These are phyloP conservation scores for Drosophila jambulina DNA, from an alignment of 1,140 invertebrate genomes.

Conservation along the genomic window DNA sequence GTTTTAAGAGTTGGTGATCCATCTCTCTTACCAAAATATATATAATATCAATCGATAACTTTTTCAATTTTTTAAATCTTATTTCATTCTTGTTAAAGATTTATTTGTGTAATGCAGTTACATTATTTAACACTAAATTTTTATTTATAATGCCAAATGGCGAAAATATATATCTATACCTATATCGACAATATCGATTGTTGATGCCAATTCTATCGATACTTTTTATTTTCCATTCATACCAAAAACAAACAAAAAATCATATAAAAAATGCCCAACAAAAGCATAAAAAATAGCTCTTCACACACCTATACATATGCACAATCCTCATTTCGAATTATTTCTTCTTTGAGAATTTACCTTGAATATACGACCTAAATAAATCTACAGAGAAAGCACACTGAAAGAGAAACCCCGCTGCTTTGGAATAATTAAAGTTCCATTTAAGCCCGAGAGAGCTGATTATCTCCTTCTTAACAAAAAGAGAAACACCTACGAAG, in stretches of 20 bases:
- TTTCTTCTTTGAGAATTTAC: not conserved
- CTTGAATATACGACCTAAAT: conserved; percentile 7
- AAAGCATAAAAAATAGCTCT: no score
- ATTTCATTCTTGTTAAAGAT: no score
- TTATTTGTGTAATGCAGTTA: no score
- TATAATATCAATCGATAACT: no score
- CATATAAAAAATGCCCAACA: not conserved
- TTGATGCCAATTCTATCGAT: not conserved
- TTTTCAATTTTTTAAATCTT: no score
- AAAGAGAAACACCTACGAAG: conserved; percentile 4
- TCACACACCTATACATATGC: not conserved
- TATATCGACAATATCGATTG: not conserved
- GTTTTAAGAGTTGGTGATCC: no score
- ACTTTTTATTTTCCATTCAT: not conserved
- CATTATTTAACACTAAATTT: no score
- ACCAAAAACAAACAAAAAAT: not conserved
- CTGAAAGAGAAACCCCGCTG: conserved; percentile 15
- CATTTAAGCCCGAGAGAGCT: conserved; percentile 31
- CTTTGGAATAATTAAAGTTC: conserved; percentile 43
- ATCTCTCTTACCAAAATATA: no score
- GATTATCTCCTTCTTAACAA: conserved; percentile 32
- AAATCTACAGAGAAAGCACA: conserved; percentile 7
- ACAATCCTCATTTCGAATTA: not conserved
- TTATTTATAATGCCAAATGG: no score
- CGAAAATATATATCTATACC: no score